Evolutionary conservation across 2,888 invertebrate genomes (phyloP), one percentile per base, ranked within the genome.

Genomic region (Apamea monoglypha): DNA sequence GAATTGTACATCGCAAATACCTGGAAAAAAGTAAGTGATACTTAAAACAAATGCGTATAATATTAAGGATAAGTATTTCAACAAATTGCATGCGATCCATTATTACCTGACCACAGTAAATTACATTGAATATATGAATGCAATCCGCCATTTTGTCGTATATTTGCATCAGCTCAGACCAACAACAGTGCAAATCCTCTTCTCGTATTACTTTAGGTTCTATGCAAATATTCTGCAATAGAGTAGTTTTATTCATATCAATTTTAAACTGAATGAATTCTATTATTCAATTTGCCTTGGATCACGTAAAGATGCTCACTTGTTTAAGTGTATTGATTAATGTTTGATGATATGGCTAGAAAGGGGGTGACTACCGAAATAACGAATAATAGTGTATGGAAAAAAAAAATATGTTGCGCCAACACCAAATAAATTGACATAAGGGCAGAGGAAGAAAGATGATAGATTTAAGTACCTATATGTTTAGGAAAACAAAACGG

Each of bases 141-240:
- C 93, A 92, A 74, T 95, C 95, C 5, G 94, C 92, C 71, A 94
- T 87, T 91, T 94, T 94, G 83, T 95, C 94, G 86, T 95, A 95
- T 76, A 95, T 94, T 89, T 94, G 92, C 95, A 95, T 95, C 29
- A 95, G 87, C 88, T 95, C 95, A 77, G 92, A 93, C 95, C 95
- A 95, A 84, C 93, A 92, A 79, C 91, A 92, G 18, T 89, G n/a
- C 78, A 83, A 50, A 86, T 79, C 73, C 81, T 86, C 40, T 84
- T 88, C 59, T 89, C 86, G 71, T n/a, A 90, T 68, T n/a, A 84
- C 72, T 74, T 85, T 84, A 6, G 91, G 83, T 77, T 85, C 85
- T 18, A 81, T 75, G 59, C 66, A 77, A 64, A 87, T 69, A 64
- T 50, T 68, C 88, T 87, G 69, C 2, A 77, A 85, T 25, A 0